Conservation (phyloP, 2,113 vertebrate species). For the Seriola dumerili region DNA sequence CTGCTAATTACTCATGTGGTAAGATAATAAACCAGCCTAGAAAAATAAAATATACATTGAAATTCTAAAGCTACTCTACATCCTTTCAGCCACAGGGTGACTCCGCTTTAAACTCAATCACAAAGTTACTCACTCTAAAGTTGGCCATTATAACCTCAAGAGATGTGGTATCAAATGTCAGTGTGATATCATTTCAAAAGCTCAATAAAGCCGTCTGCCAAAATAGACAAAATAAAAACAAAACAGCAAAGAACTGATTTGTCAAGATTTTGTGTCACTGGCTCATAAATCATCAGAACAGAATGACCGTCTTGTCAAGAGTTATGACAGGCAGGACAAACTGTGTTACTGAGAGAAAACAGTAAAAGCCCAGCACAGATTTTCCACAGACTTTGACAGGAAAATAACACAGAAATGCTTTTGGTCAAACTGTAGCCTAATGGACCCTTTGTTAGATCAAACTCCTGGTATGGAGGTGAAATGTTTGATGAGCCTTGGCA, state of each 20-base stretch:
- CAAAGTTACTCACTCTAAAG: conserved; percentile 5
- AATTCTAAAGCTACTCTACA: conserved; percentile 48
- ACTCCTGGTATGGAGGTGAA: conserved; percentile 51
- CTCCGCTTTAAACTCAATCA: conserved; percentile 32
- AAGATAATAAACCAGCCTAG: conserved; percentile 13
- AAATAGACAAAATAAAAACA: conserved; percentile 14
- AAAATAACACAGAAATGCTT: conserved; percentile 69
- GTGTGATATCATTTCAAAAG: conserved; percentile 1
- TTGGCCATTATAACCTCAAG: background rate
- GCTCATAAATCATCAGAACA: conserved; percentile 28
- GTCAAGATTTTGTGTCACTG: conserved; percentile 16
- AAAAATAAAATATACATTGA: conserved; percentile 39
- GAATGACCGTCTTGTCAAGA: conserved; percentile 28
- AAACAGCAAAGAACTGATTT: conserved; percentile 5
- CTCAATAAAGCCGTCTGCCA: background rate
- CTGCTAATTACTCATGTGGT: conserved; percentile 22
- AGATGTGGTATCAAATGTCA: conserved; percentile 24
- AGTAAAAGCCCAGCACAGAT: conserved; percentile 24
- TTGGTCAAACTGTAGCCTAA: conserved; percentile 57
- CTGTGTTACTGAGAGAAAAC: conserved; percentile 44
- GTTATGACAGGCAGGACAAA: conserved; percentile 51
- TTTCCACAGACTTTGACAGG: conserved; percentile 74
- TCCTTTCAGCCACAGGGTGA: conserved; percentile 49
- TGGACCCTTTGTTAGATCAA: conserved; percentile 65
- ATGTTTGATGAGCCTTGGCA: conserved; percentile 64